These are phyloP conservation scores for Cliona cf. orientalis DNA, from an alignment of 37 sponge, comb jelly and placozoan genomes.

Conservation along the genomic window DNA sequence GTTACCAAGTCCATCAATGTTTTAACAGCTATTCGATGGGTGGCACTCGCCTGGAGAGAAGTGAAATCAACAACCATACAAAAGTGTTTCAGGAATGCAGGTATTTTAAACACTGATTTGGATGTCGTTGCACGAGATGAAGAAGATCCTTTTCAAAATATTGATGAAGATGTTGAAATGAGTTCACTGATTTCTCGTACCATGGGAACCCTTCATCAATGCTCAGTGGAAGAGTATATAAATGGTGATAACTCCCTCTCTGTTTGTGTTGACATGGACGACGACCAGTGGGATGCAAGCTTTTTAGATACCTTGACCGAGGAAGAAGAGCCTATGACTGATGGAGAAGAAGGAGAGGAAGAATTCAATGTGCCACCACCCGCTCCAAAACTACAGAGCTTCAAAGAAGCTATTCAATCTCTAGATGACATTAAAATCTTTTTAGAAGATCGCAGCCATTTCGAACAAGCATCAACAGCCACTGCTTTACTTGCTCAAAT, in stretches of 20 bases:
- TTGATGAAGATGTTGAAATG: not conserved
- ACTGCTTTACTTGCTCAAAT: not conserved
- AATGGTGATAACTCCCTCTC: not conserved
- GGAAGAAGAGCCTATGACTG: not conserved
- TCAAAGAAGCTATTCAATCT: not conserved
- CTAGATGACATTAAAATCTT: not conserved
- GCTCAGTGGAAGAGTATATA: not conserved
- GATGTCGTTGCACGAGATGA: not conserved
- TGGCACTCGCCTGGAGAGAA: constrained; percentile 37
- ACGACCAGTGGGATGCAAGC: not conserved
- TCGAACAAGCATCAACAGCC: not conserved
- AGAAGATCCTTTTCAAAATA: constrained; percentile 10
- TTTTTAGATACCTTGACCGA: not conserved
- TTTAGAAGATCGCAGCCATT: not conserved
- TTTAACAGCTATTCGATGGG: constrained; percentile 66
- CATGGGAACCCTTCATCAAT: not conserved
- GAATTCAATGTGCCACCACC: not conserved
- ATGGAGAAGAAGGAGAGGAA: not conserved
- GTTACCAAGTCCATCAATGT: constrained; percentile 62
- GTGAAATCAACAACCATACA: constrained; percentile 38
- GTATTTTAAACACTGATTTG: not conserved
- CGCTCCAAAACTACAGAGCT: not conserved
- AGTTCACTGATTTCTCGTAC: not conserved
- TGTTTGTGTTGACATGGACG: not conserved
- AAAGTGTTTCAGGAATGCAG: constrained; percentile 58